Base-by-base conservation (phyloP, 2,113 vertebrate species). In the Pundamilia nyererei region DNA sequence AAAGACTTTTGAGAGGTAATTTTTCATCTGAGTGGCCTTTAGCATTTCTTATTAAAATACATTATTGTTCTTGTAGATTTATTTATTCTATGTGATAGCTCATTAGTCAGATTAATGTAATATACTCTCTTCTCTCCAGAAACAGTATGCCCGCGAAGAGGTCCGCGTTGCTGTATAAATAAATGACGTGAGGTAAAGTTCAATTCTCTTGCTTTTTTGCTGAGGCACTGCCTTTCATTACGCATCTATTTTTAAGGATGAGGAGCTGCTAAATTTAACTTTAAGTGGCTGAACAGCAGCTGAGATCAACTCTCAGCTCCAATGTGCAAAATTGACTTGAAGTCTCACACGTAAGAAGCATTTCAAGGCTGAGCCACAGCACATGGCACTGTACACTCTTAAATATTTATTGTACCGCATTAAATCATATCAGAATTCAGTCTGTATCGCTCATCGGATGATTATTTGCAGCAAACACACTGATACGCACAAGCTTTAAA, bases 101-200 rank as follows among this genome's bases (percentile, higher is more conserved):
- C 95, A 96, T 96, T 96, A 97, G 96, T 96, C 95, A 96, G 96
- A 96, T 96, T 95, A 96, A 96, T 97, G 96, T 94, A 96, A 96
- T 96, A 94, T 92, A 94, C 94, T 95, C 93, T 94, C 91, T 90
- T 89, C 92, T 93, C 93, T 83, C 87, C 92, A 88, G 85, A 92
- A 91, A 81, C 79, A 81, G 84, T 87, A 85, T 82, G 92, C 83
- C 89, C 84, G 86, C 79, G 86, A 86, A 94, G 89, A 88, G 86
- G 82, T 85, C 83, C 58, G 15, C 53, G 82, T 82, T 91, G 89
- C 86, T 70, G 82, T 81, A 86, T 87, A 91, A 94, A 93, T 92
- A 92, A 90, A 92, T 91, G 84, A 92, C 86, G 53, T 11, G 6
- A 86, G 86, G 86, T 83, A 87, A 92, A 92, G 93, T 92, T 94